A percentile compares a stretch with the other conserved stretches of the same genome.
Evolutionary conservation across 2,888 invertebrate species (phyloP).

Genomic region (Octodonta nipae): DNA sequence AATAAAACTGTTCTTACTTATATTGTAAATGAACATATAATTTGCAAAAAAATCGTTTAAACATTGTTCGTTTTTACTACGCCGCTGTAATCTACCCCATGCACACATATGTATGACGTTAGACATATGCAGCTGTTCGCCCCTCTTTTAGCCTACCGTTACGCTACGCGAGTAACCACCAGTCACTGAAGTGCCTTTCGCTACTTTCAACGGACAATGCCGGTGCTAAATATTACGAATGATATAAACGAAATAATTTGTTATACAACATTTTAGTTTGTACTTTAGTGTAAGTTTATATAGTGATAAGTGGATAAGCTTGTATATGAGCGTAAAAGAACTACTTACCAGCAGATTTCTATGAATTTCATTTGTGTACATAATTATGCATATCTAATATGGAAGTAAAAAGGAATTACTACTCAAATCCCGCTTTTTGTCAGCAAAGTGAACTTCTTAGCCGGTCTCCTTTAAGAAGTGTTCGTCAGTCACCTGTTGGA

Average conservation of each 20-base stretch:
- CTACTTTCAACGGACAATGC: no score
- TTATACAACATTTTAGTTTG: no score
- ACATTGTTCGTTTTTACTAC: no score
- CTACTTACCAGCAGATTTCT: slow-evolving; percentile 4
- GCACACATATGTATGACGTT: slow-evolving; percentile 30
- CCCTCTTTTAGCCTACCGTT: slow-evolving; percentile 26
- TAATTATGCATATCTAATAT: no score
- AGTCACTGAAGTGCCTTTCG: slow-evolving; percentile 20
- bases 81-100: slow-evolving; percentile 35
- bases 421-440: slow-evolving; percentile 69
- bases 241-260: no score
- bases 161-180: slow-evolving; percentile 23
- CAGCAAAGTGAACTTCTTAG: slow-evolving; percentile 55
- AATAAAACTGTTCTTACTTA: no score
- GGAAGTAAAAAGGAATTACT: slow-evolving; percentile 40
- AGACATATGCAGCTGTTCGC: slow-evolving; percentile 34
- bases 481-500: slow-evolving; percentile 32
- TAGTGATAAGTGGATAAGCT: no score
- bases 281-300: no score
- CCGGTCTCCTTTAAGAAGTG: slow-evolving; percentile 15
- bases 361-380: not conserved
- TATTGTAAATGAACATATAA: no score
- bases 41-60: no score
- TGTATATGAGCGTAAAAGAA: no score
- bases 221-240: no score